Evolutionary conservation across 2,888 invertebrate species (phyloP).

Genomic region (Ernsta delagoae): DNA sequence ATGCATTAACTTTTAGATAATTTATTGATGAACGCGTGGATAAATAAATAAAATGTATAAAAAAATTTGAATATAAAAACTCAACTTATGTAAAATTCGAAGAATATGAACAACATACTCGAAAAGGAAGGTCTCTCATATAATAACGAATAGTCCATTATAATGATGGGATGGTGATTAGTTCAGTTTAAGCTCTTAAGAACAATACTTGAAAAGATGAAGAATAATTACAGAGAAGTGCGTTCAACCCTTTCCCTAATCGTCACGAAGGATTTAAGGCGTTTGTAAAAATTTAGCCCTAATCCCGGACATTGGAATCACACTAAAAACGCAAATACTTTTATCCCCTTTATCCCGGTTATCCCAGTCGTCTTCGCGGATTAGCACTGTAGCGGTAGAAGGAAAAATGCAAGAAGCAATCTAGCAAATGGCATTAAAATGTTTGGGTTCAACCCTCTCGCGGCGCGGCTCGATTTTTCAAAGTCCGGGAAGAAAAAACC

Average conservation of each 20-base stretch:
- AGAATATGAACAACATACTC: too few relatives aligned
- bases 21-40: too few relatives aligned
- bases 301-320: conserved; percentile 77
- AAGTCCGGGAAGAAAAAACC: conserved; percentile 79
- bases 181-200: conserved; percentile 6
- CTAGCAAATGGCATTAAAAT: conserved; percentile 85
- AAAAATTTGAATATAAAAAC: too few relatives aligned
- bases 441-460: conserved; percentile 81
- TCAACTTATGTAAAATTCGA: too few relatives aligned
- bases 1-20: too few relatives aligned
- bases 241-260: conserved; percentile 77
- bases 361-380: conserved; percentile 72
- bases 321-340: conserved; percentile 81
- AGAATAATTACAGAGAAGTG: conserved; percentile 79
- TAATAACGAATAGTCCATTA: neutral
- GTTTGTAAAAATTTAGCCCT: conserved; percentile 75
- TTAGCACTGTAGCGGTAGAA: conserved; percentile 73
- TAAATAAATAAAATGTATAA: too few relatives aligned
- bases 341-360: conserved; percentile 70
- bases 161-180: neutral
- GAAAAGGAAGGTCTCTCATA: neutral
- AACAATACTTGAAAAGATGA: conserved; percentile 48
- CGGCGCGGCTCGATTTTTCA: conserved; percentile 78
- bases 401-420: conserved; percentile 84
- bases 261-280: conserved; percentile 64